Base-by-base conservation (phyloP, 2,113 vertebrate genomes). In the Lepisosteus oculatus region DNA sequence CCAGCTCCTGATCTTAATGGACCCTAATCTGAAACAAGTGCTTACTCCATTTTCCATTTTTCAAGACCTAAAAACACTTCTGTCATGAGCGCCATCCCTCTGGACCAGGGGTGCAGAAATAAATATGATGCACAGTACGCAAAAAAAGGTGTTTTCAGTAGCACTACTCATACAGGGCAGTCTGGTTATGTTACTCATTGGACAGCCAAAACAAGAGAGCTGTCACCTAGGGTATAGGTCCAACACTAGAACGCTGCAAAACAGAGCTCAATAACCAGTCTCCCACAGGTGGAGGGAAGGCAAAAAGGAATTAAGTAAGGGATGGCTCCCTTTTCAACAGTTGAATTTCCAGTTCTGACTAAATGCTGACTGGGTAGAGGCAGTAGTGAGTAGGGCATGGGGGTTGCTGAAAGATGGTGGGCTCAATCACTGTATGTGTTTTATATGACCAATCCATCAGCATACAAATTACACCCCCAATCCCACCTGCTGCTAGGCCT, bases 161-260 rank as follows among this genome's bases (percentile, higher is more conserved):
- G 43, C 69, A 66, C 63, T 54, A 68, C 55, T 29, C 55, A 41
- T 65, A 45, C 17, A 74, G 76, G 44, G 68, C 72, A 76, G 44
- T 17, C 29, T 66, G 73, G 64, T 69, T 70, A n/a, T 71, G 1
- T 29, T 29, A 29, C 67, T 41, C 61, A 4, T 78, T 61, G 75
- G 71, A 81, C 81, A 83, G 42, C 51, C 55, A 43, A 43, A 61
- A 74, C 70, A 67, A 74, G 71, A 54, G 75, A 68, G 8, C 64
- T 43, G 72, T 47, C 64, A 63, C 61, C 71, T 57, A 55, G 69
- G 74, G 61, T 75, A 71, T 76, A 85, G 77, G 82, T 75, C 74
- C 79, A 64, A 67, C 73, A 72, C 67, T 63, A 76, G 47, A 51
- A 57, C 14, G 66, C 8, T 74, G 59, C 6, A 15, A 9, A 5